phyloP scores from a whole-genome alignment of 2,797 vertebrate species.

The Lithobates pipiens region DNA sequence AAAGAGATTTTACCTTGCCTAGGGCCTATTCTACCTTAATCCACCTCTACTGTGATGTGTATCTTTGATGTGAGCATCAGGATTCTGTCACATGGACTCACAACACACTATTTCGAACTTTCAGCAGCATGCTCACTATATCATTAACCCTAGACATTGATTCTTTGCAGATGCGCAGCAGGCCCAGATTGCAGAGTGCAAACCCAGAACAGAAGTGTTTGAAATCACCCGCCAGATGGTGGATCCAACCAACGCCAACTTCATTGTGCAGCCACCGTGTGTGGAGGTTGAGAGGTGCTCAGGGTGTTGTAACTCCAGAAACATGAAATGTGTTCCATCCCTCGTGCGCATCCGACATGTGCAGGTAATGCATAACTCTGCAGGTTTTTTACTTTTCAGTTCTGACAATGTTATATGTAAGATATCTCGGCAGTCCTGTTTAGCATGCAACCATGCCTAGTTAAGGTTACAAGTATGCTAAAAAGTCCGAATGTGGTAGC shows the following conservation, averaged over 20 bases:
- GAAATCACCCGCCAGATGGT: conserved; percentile 89
- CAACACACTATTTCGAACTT: too few relatives aligned
- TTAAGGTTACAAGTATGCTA: too few relatives aligned
- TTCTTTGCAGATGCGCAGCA: conserved; percentile 75
- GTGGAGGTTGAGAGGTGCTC: conserved; percentile 97
- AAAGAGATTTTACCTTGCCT: too few relatives aligned
- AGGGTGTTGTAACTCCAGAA: conserved; percentile 88
- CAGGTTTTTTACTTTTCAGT: too few relatives aligned
- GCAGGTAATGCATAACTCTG: conserved; percentile 75
- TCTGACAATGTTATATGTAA: too few relatives aligned
- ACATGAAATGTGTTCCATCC: conserved; percentile 81
- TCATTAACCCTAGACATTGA: background rate
- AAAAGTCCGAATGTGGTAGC: too few relatives aligned
- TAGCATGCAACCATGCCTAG: too few relatives aligned
- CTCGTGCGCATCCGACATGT: conserved; percentile 81
- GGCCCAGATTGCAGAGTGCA: conserved; percentile 87
- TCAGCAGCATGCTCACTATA: background rate
- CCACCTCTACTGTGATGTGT: too few relatives aligned
- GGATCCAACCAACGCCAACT: conserved; percentile 90
- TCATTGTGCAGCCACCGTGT: conserved; percentile 89
- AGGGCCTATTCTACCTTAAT: too few relatives aligned
- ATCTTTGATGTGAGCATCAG: too few relatives aligned
- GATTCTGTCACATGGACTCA: too few relatives aligned
- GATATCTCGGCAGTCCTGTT: too few relatives aligned
- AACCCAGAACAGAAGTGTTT: conserved; percentile 89